Conservation (phyloP, 2,888 invertebrate species). For the Clusia tigrina region DNA sequence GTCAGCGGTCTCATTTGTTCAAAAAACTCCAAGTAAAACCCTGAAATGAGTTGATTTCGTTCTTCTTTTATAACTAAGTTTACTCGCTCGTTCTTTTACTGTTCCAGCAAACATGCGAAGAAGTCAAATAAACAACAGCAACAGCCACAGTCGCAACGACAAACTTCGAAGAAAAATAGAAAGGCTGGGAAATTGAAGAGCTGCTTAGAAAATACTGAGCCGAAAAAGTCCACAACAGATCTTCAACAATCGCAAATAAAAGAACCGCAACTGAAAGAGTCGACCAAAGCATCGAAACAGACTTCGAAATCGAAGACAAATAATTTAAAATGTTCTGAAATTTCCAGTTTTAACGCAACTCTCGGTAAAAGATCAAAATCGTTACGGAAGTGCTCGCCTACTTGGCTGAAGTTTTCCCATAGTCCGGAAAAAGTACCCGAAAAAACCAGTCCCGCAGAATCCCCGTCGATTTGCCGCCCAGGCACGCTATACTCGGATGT, state of each 20-base stretch:
- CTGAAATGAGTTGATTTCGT: not conserved
- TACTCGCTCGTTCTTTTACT: not conserved
- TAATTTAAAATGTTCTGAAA: conserved; percentile 43
- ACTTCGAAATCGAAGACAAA: conserved; percentile 40
- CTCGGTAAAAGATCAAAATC: conserved; percentile 36
- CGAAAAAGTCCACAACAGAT: conserved; percentile 30
- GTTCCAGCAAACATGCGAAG: conserved; percentile 30
- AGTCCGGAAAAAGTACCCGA: conserved; percentile 29
- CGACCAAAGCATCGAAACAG: conserved; percentile 19
- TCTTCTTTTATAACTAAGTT: not conserved
- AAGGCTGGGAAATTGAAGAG: conserved; percentile 33
- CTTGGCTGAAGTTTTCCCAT: conserved; percentile 37
- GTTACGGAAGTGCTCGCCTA: conserved; percentile 36
- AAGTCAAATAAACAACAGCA: conserved; percentile 19
- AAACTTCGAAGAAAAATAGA: conserved; percentile 31
- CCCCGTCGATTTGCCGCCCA: conserved; percentile 39
- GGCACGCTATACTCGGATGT: conserved; percentile 46
- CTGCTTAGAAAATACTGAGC: conserved; percentile 30
- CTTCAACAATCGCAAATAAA: conserved; percentile 20
- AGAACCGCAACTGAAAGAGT: conserved; percentile 17
- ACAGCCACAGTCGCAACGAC: conserved; percentile 1
- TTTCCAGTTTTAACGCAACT: conserved; percentile 31
- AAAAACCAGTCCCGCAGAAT: conserved; percentile 24
- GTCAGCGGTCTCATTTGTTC: conserved; percentile 36
- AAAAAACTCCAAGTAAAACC: conserved; percentile 33